A percentile compares a stretch with the other conserved stretches of the same genome.
These are phyloP conservation scores for Beris morrisii DNA, from an alignment of 2,888 invertebrate genomes.

Conservation along the genomic window DNA sequence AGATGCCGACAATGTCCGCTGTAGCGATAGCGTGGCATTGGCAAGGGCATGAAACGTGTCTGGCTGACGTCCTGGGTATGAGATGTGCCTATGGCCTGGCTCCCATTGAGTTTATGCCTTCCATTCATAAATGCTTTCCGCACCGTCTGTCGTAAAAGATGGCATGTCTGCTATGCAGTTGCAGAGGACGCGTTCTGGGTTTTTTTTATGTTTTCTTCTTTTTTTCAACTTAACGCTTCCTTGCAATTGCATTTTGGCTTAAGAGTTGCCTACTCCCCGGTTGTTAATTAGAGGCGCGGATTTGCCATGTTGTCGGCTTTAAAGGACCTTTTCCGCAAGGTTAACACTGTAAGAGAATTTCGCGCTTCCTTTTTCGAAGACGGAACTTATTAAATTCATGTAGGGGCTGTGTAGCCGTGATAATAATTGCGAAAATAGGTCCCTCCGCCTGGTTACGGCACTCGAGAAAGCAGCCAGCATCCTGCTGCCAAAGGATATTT, in stretches of 20 bases:
- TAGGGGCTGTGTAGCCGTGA: too few relatives aligned
- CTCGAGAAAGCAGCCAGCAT: too few relatives aligned
- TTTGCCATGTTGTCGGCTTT: constrained; percentile 3
- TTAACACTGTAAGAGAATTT: constrained; percentile 22
- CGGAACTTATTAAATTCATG: background rate
- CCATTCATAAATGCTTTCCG: constrained; percentile 29
- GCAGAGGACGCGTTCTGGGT: background rate
- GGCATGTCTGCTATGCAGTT: constrained; percentile 15
- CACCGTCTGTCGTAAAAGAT: constrained; percentile 23
- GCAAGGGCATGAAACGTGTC: constrained; percentile 29
- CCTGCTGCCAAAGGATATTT: too few relatives aligned
- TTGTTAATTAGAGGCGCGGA: constrained; percentile 17
- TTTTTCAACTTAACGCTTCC: constrained; percentile 2
- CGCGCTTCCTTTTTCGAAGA: constrained; percentile 20
- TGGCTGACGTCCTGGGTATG: constrained; percentile 30
- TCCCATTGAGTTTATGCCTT: constrained; percentile 24
- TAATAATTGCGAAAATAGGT: too few relatives aligned
- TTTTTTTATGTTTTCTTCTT: background rate
- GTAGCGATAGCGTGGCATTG: constrained; percentile 11
- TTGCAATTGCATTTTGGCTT: constrained; percentile 1
- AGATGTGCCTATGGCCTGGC: constrained; percentile 3
- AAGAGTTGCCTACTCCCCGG: constrained; percentile 5
- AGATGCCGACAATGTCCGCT: constrained; percentile 2
- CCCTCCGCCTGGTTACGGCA: too few relatives aligned
- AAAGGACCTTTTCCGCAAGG: constrained; percentile 31